phyloP scores from a whole-genome alignment of 2,113 vertebrate genomes.

The Mesembrinibis cayennensis region DNA sequence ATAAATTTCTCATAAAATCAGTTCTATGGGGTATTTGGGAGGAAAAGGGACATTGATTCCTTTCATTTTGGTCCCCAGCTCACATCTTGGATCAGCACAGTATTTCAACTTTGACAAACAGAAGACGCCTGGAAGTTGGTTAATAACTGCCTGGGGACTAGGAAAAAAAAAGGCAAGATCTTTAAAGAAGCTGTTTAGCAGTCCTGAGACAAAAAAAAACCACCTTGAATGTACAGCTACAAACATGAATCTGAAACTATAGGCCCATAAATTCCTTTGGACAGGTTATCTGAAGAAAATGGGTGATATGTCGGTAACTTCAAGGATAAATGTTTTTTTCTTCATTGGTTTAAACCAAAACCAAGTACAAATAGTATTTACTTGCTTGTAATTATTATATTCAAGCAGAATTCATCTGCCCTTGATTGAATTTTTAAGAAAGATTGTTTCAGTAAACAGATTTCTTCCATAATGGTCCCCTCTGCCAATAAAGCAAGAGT shows the following conservation, averaged over 20 bases:
- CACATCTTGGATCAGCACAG: neutral
- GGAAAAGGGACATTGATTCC: neutral
- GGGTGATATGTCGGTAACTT: neutral
- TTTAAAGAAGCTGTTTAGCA: neutral
- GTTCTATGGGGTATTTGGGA: neutral
- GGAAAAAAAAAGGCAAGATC: neutral
- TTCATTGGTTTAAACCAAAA: neutral
- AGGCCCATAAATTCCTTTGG: neutral
- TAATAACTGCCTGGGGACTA: neutral
- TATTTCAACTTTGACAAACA: neutral
- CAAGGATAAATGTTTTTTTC: neutral
- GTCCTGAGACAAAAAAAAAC: neutral
- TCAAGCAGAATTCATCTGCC: neutral
- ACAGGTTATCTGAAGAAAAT: neutral
- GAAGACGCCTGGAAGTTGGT: neutral
- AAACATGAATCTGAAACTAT: neutral
- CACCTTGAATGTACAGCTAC: rapidly evolving
- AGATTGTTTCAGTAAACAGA: neutral
- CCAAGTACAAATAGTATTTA: neutral
- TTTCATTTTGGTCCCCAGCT: neutral
- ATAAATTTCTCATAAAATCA: neutral
- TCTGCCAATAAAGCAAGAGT: neutral
- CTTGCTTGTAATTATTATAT: neutral
- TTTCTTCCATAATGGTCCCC: neutral
- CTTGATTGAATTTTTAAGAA: neutral